phyloP scores from a whole-genome alignment of 2,113 vertebrate species.

The Benitochromis conjunctus region DNA sequence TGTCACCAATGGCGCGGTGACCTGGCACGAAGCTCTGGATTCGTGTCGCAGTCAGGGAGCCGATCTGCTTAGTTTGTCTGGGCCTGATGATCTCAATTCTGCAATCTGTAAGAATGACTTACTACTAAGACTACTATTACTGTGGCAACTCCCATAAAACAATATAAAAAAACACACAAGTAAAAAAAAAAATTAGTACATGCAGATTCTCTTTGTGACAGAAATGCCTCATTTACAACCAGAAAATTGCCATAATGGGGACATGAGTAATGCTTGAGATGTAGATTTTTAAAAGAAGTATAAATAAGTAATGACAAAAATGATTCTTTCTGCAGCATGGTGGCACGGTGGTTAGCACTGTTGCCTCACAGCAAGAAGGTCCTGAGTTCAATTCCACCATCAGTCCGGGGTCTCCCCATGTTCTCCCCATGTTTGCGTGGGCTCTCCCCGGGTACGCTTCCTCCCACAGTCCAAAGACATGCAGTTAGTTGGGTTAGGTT shows the following conservation, averaged over 20 bases:
- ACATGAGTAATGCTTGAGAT: not conserved
- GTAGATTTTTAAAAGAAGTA: not conserved
- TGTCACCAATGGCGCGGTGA: constrained; percentile 78
- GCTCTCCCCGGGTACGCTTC: too few species aligned
- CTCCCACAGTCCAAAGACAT: too few species aligned
- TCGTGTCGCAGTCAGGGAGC: constrained; percentile 89
- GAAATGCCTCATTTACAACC: not conserved
- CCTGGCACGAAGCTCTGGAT: constrained; percentile 88
- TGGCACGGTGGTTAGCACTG: too few species aligned
- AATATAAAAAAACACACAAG: not conserved
- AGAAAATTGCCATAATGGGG: not conserved
- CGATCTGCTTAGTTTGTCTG: constrained; percentile 84
- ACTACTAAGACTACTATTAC: not conserved
- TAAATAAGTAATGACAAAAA: not conserved
- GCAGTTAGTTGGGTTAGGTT: too few species aligned
- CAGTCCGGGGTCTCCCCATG: too few species aligned
- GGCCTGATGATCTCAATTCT: constrained; percentile 68
- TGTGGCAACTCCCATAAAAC: not conserved
- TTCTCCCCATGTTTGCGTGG: too few species aligned
- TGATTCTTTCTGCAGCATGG: too few species aligned
- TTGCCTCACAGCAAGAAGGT: too few species aligned
- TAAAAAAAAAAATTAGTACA: not conserved
- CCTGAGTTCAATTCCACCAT: too few species aligned
- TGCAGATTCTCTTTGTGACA: not conserved
- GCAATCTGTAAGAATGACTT: constrained; percentile 36